Evolutionary conservation across 2,888 invertebrate genomes (phyloP), one percentile per base, ranked within the genome.

Genomic region (Zonitis immaculata): DNA sequence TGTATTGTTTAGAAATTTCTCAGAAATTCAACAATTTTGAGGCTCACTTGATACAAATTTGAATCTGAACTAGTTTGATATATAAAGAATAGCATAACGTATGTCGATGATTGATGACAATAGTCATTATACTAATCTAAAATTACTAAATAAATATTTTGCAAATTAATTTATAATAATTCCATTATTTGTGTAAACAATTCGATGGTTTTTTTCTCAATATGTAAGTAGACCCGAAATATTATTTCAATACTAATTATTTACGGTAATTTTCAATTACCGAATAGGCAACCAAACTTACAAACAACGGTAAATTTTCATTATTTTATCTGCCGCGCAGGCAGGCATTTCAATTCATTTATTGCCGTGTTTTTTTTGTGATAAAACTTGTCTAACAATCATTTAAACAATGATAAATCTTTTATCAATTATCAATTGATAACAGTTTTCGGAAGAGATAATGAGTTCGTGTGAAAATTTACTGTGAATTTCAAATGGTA

Each of bases 281-380:
- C 2, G 1, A 9, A 12, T 43, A 54, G 42, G 47, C 54, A 54
- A 54, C 54, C 44, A 47, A 47, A 25, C 7, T 51, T 54, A 43
- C 54, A 43, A 28, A 32, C 54, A 54, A 53, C 53, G 54, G 50
- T 35, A 35, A 35, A 35, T 9, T 35, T 14, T 3, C n/a, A n/a
- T 35, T 16, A 47, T 50, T 42, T 49, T 47, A 51, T 47, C 47
- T 44, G 54, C 54, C 54, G 54, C 54, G n/a, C n/a, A n/a, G n/a
- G 54, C 54, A 54, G 51, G 54, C 54, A 54, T 44, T 44, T 27
- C 28, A 28, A 26, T n/a, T n/a, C 16, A n/a, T 6, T 18, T 28
- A 44, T 18, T 26, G 16, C 9, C 8, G 35, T 35, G 35, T 18
- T 35, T 35, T 30, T 35, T 16, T 35, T 35, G 35, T 18, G 35